A percentile compares a stretch with the other conserved stretches of the same genome.
Conservation (phyloP, 2,113 vertebrate genomes). For the Sinocyclocheilus anshuiensis region DNA sequence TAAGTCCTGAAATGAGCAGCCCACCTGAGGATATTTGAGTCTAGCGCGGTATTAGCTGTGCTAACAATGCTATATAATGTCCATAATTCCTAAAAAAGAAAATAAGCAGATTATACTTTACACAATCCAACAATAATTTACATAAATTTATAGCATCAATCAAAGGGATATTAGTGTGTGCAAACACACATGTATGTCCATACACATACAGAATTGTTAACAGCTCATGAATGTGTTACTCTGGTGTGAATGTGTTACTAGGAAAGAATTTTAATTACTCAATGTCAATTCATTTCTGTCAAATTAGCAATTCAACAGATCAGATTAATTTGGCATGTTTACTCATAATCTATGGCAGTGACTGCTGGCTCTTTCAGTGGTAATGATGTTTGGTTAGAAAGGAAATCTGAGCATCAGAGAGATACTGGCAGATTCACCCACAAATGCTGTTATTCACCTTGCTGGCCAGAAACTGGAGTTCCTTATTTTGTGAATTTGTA, state of each 20-base stretch:
- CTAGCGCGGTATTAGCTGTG: slow-evolving; percentile 3
- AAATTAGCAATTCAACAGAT: slow-evolving; percentile 69
- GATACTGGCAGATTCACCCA: slow-evolving; percentile 59
- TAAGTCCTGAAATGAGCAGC: slow-evolving; percentile 7
- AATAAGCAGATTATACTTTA: slow-evolving; percentile 41
- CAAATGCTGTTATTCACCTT: background rate
- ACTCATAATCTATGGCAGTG: slow-evolving; percentile 75
- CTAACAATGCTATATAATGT: slow-evolving; percentile 44
- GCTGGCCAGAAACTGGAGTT: background rate
- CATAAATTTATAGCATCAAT: slow-evolving; percentile 11
- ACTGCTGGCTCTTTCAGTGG: slow-evolving; percentile 68
- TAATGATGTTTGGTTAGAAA: slow-evolving; percentile 77
- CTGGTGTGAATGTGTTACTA: background rate
- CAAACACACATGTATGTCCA: background rate
- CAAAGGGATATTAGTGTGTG: background rate
- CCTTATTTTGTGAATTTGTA: background rate
- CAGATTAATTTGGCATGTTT: slow-evolving; percentile 77
- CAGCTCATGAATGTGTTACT: background rate
- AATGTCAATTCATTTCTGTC: slow-evolving; percentile 47
- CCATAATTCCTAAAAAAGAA: slow-evolving; percentile 42
- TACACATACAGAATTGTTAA: background rate
- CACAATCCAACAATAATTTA: slow-evolving; percentile 25
- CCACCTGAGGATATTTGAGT: slow-evolving; percentile 9
- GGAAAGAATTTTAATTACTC: slow-evolving; percentile 64
- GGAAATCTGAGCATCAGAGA: slow-evolving; percentile 74